Base-by-base conservation (phyloP, 1,140 invertebrate genomes). In the Caenorhabditis remanei region DNA sequence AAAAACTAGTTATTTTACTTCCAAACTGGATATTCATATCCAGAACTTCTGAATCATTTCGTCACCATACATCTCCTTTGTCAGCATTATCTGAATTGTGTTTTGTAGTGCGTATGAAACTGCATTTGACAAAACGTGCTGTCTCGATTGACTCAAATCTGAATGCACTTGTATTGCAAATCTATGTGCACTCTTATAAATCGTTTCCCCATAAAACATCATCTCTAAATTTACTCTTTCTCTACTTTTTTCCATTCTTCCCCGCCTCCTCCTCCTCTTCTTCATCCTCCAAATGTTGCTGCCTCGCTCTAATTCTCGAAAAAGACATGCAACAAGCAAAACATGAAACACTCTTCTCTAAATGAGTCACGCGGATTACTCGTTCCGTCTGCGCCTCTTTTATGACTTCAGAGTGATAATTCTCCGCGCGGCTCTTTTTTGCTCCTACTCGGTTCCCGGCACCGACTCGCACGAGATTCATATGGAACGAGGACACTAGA, bases 351-450 rank as follows among this genome's bases (percentile, higher is more conserved):
- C 32, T 32, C 32, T 40, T 13, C 40, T 16, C n/a, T 21, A 16
- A 53, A 58, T 58, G 24, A 65, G 61, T 65, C 61, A 65, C 56
- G 21, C 56, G 61, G 9, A 40, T 32, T 65, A 0, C 32, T 71
- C 41, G 41, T 71, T 32, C 63, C 65, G 65, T 46, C 65, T 71
- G 65, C 65, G 41, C 65, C 65, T 71, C 65, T 46, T 24, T 24
- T 4, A n/a, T 4, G 3, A n/a, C 24, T 21, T 13, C 32, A 14
- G n/a, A 63, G 21, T 63, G 24, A 63, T 32, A 32, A 32, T 11
- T 63, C 21, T 63, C 61, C 24, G 55, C 55, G 55, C 55, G 19
- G 14, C 19, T 63, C 61, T 32, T 5, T 63, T 63, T 63, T 14
- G 14, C n/a, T 58, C 55, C 14, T 5, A 6, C 14, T 14, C n/a